Conservation (phyloP, 2,797 vertebrate genomes). For the Prionace glauca region DNA sequence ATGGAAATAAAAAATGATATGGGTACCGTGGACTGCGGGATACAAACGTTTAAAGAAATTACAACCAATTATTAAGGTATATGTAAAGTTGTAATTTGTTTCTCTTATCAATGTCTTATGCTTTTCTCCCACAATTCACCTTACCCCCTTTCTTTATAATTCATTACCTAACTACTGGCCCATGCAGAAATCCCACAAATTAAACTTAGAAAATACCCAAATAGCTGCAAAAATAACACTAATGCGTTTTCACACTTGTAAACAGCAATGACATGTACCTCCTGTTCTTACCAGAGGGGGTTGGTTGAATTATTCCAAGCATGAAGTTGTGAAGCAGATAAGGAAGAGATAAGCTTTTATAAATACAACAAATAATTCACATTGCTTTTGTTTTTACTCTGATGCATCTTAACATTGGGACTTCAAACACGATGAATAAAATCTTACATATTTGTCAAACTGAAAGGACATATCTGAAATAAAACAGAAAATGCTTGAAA, state of each 20-base stretch:
- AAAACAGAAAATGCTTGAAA: no score
- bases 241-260: slow-evolving; percentile 59
- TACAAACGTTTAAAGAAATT: slow-evolving; percentile 22
- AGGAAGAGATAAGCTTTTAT: slow-evolving; percentile 81
- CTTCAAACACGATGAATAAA: slow-evolving; percentile 1
- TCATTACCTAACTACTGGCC: slow-evolving; percentile 51
- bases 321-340: slow-evolving; percentile 79
- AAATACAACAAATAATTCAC: slow-evolving; percentile 58
- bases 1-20: slow-evolving; percentile 49
- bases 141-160: slow-evolving; percentile 47
- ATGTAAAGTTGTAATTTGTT: slow-evolving; percentile 13
- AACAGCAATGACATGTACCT: slow-evolving; percentile 80
- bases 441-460: background rate
- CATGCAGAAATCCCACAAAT: slow-evolving; percentile 57
- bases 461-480: background rate
- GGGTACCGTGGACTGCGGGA: slow-evolving; percentile 49
- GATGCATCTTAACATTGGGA: background rate
- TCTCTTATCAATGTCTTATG: background rate
- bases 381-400: background rate
- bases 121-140: slow-evolving; percentile 53
- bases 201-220: slow-evolving; percentile 58
- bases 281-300: slow-evolving; percentile 87
- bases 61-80: slow-evolving; percentile 9
- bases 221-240: slow-evolving; percentile 61
- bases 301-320: slow-evolving; percentile 72